A percentile compares a stretch with the other conserved stretches of the same genome.
phyloP scores from a whole-genome alignment of 2,113 vertebrate species.

The Smithornis capensis region DNA sequence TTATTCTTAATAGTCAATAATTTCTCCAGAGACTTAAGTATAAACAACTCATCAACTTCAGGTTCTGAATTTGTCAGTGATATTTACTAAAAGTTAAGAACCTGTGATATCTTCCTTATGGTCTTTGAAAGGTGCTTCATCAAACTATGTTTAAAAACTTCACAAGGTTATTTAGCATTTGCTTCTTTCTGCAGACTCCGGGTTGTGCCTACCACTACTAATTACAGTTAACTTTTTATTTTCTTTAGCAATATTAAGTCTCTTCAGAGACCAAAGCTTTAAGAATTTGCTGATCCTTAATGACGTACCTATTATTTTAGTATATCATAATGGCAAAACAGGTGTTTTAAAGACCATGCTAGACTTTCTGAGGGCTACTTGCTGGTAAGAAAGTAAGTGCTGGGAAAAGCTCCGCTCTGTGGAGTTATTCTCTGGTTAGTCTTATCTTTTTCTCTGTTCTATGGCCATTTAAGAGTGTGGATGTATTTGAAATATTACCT shows the following conservation, averaged over 20 bases:
- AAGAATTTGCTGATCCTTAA: neutral
- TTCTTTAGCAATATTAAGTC: neutral
- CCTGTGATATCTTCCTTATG: neutral
- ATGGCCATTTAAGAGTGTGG: neutral
- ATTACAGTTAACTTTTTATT: neutral
- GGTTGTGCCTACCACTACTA: neutral
- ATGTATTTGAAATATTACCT: neutral
- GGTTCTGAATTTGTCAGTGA: neutral
- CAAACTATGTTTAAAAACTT: neutral
- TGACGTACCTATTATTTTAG: neutral
- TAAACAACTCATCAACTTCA: neutral
- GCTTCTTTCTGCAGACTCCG: neutral
- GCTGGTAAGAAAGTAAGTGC: neutral
- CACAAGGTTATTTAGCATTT: neutral
- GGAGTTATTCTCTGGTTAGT: neutral
- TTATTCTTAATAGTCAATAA: neutral
- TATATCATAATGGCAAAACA: neutral
- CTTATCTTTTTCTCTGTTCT: neutral
- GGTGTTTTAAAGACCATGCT: neutral
- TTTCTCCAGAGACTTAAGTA: neutral
- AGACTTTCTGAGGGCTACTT: neutral
- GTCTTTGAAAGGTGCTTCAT: neutral
- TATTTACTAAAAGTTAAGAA: neutral
- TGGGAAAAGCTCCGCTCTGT: neutral
- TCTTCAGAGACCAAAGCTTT: neutral